Evolutionary conservation across 2,797 vertebrate species (phyloP), one percentile per base, ranked within the genome.

Genomic region (Dryobates pubescens): DNA sequence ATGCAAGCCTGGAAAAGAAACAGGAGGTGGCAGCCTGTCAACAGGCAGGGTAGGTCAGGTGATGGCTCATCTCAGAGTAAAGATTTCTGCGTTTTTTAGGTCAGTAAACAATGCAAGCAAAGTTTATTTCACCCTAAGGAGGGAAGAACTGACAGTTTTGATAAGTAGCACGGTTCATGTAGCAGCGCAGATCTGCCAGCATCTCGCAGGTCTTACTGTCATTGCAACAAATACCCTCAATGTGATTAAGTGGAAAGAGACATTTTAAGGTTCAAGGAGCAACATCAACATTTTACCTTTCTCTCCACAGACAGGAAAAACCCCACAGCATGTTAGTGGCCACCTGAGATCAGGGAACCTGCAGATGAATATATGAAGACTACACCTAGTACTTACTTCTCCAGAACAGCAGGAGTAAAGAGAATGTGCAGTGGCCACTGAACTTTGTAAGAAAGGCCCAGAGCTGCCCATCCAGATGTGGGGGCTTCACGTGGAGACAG

Each of bases 361-460:
- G 68, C 3, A 59, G 41, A 34, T 75, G 20, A 63, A 43, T 13
- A 49, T 4, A 73, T 49, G 41, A 67, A 83, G 80, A 82, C 89
- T 56, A 79, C 24, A 68, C 43, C 34, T 49, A 59, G 30, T 38
- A 98, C 99, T 93, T 96, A 99, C 99, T 99, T 99, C 96, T 99
- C 99, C 61, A 99, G 90, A 77, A 99, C 98, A 7, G 99, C 99
- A 2, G 99, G 99, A 20, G 99, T 99, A 96, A 99, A 99, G 76
- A 99, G 98, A 97, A 99, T 99, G 96, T 99, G 99, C 62, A 99
- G 96, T 3, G 99, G 99, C 99, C 99, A 99, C 29, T 99, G 99
- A 38, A 99, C 99, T 97, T 98, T 99, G 97, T 99, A 99, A 96
- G 98, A 98, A 94, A 99, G 98, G 17, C 99, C 99, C 19, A 99